These are phyloP conservation scores for Tretioscincus oriximinensis DNA, from an alignment of 2,113 vertebrate genomes.

Conservation along the genomic window DNA sequence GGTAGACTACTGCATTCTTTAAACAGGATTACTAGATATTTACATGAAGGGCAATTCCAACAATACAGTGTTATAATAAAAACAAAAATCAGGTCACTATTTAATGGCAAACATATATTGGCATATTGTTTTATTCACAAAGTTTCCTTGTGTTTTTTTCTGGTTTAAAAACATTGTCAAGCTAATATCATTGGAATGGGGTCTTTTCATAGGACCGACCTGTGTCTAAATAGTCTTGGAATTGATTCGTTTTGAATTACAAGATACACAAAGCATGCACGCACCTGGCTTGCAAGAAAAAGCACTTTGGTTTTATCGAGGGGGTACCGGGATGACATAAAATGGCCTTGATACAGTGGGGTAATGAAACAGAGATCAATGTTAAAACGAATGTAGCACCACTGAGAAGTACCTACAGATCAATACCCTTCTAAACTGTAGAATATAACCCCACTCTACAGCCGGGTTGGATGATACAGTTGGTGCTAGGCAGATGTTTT, in stretches of 20 bases:
- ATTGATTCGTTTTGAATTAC: slow-evolving; percentile 34
- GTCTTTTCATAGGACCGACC: not conserved
- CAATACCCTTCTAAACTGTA: slow-evolving; percentile 61
- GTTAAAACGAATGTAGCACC: slow-evolving; percentile 61
- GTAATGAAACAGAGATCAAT: slow-evolving; percentile 67
- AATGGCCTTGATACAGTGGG: slow-evolving; percentile 53
- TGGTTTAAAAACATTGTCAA: slow-evolving; percentile 21
- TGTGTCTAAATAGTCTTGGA: slow-evolving; percentile 31
- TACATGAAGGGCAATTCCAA: slow-evolving; percentile 58
- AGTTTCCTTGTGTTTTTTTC: slow-evolving; percentile 32
- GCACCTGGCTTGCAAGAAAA: slow-evolving; percentile 42
- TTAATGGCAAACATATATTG: slow-evolving; percentile 8
- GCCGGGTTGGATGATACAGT: slow-evolving; percentile 49
- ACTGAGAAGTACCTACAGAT: slow-evolving; percentile 61
- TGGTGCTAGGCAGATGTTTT: slow-evolving; percentile 52
- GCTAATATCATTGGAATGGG: slow-evolving; percentile 37
- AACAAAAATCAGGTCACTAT: not conserved
- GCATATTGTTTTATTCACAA: slow-evolving; percentile 20
- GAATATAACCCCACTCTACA: slow-evolving; percentile 53
- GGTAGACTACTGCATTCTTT: too few relatives aligned
- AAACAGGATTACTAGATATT: too few relatives aligned
- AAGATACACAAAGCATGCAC: slow-evolving; percentile 24
- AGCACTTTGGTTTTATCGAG: slow-evolving; percentile 37
- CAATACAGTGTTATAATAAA: slow-evolving; percentile 18
- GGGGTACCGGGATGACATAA: slow-evolving; percentile 46